Evolutionary conservation across 2,888 invertebrate genomes (phyloP), one percentile per base, ranked within the genome.

Genomic region (Congeria kusceri): DNA sequence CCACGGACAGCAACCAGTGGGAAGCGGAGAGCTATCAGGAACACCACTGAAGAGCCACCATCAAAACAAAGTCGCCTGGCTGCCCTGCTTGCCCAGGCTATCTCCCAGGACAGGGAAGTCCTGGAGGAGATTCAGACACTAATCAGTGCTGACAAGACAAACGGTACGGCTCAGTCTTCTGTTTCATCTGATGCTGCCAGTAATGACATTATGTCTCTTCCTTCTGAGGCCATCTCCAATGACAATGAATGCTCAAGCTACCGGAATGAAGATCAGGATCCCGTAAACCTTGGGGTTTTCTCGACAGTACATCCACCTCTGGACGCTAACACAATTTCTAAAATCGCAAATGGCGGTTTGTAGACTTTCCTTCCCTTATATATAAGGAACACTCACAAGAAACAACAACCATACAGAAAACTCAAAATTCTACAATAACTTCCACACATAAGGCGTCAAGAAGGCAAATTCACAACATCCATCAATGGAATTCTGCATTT

Each of bases 401-500:
- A 15, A 56, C 39, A 25, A 72, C 57, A n/a, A n/a, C n/a, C n/a
- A n/a, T n/a, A n/a, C n/a, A n/a, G n/a, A n/a, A n/a, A n/a, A n/a
- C n/a, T n/a, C 3, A 65, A 20, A n/a, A 7, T 4, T n/a, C 29
- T 15, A 65, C 65, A 2, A 23, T 65, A 0, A 72, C 56, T 11
- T 65, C 72, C 5, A 25, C 65, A 4, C 53, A 63, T 2, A 58
- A 57, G 27, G 58, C 65, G 13, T 23, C 58, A 4, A 44, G 56
- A 11, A 56, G 57, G 13, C 44, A 57, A 47, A 65, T 72, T 13
- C 57, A 18, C n/a, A 65, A 72, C 20, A 65, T 65, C 39, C n/a
- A 64, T 47, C 64, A 53, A 23, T 72, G 72, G 72, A 53, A 18
- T 23, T 13, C 44, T 28, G 72, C 72, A 3, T 72, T 72, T 25